Conservation (phyloP, 2,113 vertebrate species). For the Recurvirostra avosetta region DNA sequence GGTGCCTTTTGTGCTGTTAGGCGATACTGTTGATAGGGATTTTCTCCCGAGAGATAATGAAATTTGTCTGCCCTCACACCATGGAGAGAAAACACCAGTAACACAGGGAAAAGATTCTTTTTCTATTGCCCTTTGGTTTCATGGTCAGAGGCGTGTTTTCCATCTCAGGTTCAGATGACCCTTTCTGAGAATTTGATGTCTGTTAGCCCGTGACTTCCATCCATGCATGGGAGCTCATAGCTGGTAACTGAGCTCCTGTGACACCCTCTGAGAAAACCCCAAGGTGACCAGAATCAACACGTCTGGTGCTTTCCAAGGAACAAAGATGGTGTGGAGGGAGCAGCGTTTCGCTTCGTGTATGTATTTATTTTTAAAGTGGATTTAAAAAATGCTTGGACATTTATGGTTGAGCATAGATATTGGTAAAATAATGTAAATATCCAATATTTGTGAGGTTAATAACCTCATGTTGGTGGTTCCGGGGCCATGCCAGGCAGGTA, state of each 20-base stretch:
- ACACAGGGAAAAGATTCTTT: neutral
- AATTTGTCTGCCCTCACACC: neutral
- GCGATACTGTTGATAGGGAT: neutral
- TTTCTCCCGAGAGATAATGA: neutral
- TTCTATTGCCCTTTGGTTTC: neutral
- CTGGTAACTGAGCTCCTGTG: neutral
- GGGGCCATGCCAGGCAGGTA: neutral
- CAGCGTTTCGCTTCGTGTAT: fast-evolving
- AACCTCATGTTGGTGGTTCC: neutral
- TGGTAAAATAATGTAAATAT: neutral
- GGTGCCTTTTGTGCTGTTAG: neutral
- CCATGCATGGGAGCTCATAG: neutral
- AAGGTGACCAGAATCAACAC: neutral
- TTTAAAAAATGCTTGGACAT: neutral
- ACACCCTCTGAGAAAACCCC: neutral
- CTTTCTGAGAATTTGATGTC: neutral
- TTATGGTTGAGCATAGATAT: neutral
- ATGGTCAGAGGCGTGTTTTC: neutral
- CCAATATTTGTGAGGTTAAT: neutral
- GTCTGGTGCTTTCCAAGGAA: neutral
- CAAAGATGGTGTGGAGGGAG: neutral
- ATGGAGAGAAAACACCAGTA: neutral
- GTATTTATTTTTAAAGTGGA: neutral
- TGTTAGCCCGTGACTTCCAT: fast-evolving
- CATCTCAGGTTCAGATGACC: neutral